These are phyloP conservation scores for Leptinotarsa lineolata DNA, from an alignment of 1,140 invertebrate genomes.

Conservation along the genomic window DNA sequence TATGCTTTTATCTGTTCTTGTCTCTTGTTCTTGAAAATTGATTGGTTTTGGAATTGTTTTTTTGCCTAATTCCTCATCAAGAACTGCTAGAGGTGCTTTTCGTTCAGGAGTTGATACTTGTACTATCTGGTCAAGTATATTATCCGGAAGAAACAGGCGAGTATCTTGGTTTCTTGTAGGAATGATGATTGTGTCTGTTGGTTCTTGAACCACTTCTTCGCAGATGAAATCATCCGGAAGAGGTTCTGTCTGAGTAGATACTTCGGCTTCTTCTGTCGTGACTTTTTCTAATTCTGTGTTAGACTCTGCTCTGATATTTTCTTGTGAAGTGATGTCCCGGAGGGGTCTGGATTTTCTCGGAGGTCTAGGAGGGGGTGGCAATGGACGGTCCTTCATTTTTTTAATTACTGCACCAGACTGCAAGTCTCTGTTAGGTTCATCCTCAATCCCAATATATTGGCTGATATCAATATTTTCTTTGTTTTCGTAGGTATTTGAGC, in stretches of 20 bases:
- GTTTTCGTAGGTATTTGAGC: slow-evolving; percentile 50
- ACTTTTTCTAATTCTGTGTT: slow-evolving; percentile 43
- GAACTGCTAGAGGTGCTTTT: not conserved
- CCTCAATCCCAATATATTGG: slow-evolving; percentile 67
- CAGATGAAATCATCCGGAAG: slow-evolving; percentile 76
- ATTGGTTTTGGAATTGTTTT: not conserved
- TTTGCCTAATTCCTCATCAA: too few species aligned
- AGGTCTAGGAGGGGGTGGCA: slow-evolving; percentile 80
- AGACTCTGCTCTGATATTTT: slow-evolving; percentile 36
- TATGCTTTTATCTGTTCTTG: not conserved
- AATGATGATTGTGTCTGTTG: slow-evolving; percentile 43
- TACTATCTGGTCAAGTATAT: not conserved
- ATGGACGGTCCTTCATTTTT: slow-evolving; percentile 78
- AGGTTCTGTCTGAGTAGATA: slow-evolving; percentile 81
- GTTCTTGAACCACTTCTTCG: slow-evolving; percentile 61
- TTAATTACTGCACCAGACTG: slow-evolving; percentile 72
- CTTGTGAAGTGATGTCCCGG: slow-evolving; percentile 50
- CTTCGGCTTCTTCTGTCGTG: slow-evolving; percentile 66
- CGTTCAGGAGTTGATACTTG: not conserved
- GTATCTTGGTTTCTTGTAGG: slow-evolving; percentile 28
- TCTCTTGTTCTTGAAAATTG: not conserved
- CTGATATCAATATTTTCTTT: slow-evolving; percentile 59
- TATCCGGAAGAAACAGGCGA: not conserved
- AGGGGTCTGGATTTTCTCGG: slow-evolving; percentile 62
- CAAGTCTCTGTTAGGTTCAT: slow-evolving; percentile 64